Evolutionary conservation across 1,140 invertebrate species (phyloP).

Genomic region (Drosophila arawakana): DNA sequence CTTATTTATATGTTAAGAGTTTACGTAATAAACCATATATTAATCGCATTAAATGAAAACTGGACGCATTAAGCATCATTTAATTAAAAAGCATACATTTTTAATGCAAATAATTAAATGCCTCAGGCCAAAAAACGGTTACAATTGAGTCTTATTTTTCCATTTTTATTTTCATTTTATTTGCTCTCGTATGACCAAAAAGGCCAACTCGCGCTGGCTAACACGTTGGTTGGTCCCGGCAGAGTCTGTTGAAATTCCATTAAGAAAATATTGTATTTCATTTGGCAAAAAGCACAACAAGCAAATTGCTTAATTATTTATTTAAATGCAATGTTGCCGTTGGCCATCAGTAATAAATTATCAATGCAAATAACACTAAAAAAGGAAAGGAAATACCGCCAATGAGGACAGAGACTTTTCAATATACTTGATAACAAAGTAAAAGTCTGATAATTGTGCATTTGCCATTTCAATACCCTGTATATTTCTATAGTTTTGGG

Average conservation of each 20-base stretch:
- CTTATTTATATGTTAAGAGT: background rate
- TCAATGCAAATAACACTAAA: conserved; percentile 44
- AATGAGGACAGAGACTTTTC: conserved; percentile 20
- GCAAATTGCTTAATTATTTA: conserved; percentile 69
- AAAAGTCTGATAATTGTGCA: conserved; percentile 38
- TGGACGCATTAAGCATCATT: conserved; percentile 42
- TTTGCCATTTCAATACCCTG: conserved; percentile 17
- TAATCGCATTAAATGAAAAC: conserved; percentile 37
- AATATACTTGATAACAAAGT: conserved; percentile 64
- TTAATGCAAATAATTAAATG: conserved; percentile 54
- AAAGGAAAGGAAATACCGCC: background rate
- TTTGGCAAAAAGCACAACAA: conserved; percentile 52
- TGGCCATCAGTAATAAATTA: conserved; percentile 53
- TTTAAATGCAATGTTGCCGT: conserved; percentile 56
- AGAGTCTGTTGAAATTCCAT: conserved; percentile 51
- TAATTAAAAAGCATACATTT: conserved; percentile 57
- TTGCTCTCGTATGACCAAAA: background rate
- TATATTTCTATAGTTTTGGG: background rate
- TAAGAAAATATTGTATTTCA: conserved; percentile 66
- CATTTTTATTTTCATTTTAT: too few species aligned
- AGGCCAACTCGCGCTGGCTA: background rate
- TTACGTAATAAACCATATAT: conserved; percentile 23
- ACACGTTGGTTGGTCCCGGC: background rate
- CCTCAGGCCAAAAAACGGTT: conserved; percentile 38
- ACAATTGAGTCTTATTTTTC: conserved; percentile 55